Evolutionary conservation across 2,888 invertebrate species (phyloP).

Genomic region (Dynastes hyllus): DNA sequence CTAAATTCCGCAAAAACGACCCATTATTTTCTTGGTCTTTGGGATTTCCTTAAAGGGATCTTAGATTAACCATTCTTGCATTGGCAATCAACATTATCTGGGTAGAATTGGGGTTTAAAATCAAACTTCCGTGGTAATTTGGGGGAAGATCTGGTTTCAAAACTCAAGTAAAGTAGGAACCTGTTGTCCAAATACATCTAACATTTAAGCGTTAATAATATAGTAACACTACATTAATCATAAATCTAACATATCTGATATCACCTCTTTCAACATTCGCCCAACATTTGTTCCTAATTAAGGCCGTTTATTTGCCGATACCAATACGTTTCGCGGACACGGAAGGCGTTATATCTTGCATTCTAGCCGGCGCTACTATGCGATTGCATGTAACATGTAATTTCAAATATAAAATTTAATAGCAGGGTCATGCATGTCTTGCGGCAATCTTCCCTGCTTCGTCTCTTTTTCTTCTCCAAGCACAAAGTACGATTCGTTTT

Average conservation of each 20-base stretch:
- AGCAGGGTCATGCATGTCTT: conserved; percentile 42
- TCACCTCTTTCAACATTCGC: not conserved
- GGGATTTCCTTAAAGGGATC: too few species aligned
- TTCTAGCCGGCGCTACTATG: conserved; percentile 6
- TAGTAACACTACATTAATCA: too few species aligned
- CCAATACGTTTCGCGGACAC: conserved; percentile 27
- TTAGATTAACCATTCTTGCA: too few species aligned
- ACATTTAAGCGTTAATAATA: too few species aligned
- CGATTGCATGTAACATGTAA: conserved; percentile 46
- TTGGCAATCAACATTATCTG: too few species aligned
- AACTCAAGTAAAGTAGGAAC: too few species aligned
- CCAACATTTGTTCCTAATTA: conserved; percentile 11
- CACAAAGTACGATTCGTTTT: not conserved
- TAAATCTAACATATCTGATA: not conserved
- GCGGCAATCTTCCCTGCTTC: conserved; percentile 32
- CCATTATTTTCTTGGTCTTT: too few species aligned
- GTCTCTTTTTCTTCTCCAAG: conserved; percentile 7
- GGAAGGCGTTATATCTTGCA: conserved; percentile 37
- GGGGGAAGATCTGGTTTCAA: too few species aligned
- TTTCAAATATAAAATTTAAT: conserved; percentile 46
- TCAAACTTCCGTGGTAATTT: too few species aligned
- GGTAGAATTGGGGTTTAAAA: too few species aligned
- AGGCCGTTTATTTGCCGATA: conserved; percentile 17
- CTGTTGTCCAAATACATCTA: too few species aligned
- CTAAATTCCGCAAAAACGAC: too few species aligned